These are phyloP conservation scores for Cryptomyrus ogoouensis DNA, from an alignment of 2,113 vertebrate species.

Conservation along the genomic window DNA sequence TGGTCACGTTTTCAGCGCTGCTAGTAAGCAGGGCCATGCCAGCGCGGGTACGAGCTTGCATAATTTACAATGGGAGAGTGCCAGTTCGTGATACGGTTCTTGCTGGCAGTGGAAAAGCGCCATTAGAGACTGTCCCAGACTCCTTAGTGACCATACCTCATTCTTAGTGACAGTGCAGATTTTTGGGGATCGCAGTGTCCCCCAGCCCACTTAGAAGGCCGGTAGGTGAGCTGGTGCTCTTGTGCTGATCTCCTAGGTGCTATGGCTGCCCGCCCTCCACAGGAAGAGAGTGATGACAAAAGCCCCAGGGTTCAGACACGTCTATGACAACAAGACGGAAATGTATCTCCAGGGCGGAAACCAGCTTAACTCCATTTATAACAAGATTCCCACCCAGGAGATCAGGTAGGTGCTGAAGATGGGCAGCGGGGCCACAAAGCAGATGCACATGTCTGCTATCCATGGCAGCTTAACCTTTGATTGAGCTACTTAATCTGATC, in stretches of 20 bases:
- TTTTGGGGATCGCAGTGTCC: background rate
- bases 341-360: slow-evolving; percentile 35
- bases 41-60: background rate
- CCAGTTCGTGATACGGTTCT: background rate
- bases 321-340: slow-evolving; percentile 55
- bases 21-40: background rate
- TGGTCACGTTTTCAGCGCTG: background rate
- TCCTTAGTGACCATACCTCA: background rate
- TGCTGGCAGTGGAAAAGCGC: background rate
- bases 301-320: slow-evolving; percentile 66
- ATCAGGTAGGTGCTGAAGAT: slow-evolving; percentile 67
- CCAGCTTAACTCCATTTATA: slow-evolving; percentile 75
- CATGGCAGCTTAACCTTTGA: background rate
- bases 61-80: background rate
- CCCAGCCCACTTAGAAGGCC: background rate
- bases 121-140: background rate
- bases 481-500: background rate
- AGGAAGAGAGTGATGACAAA: slow-evolving; percentile 55
- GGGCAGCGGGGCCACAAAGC: background rate
- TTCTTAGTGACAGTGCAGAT: background rate
- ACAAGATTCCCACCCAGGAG: slow-evolving; percentile 50
- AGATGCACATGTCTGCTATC: background rate
- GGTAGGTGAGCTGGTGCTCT: background rate
- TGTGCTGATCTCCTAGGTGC: slow-evolving; percentile 58
- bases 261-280: slow-evolving; percentile 74